Base-by-base conservation (phyloP, 1,140 invertebrate genomes). In the Batillaria attramentaria region DNA sequence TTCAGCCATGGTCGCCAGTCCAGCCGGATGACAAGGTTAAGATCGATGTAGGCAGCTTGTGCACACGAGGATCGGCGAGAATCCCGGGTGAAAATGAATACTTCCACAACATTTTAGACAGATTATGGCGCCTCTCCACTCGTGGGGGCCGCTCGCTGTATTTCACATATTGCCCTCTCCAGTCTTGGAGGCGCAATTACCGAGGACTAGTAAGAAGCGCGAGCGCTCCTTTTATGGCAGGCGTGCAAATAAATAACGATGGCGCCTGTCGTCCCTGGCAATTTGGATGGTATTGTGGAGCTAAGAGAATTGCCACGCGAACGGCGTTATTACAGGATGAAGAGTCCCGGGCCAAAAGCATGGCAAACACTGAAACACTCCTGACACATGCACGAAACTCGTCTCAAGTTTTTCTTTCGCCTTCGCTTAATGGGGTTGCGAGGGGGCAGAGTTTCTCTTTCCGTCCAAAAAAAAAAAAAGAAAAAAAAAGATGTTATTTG, bases 211-310 rank as follows among this genome's bases (percentile, higher is more conserved):
- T 28, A 60, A 60, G 57, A n/a, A 60, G 24, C 57, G 57, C 57
- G 24, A 60, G 31, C 57, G 24, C 57, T n/a, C 31, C 24, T 60
- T 60, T 24, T 28, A 60, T 60, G 20, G 57, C 5, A 28, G 24
- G 57, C 57, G 57, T n/a, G 57, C 8, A 60, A 60, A 60, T 60
- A 60, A 60, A 60, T 60, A 60, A 60, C 57, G 24, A 60, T 60
- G 24, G 57, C 24, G 57, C 5, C 6, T 60, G 57, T 28, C 57
- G 24, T 60, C 57, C 31, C 57, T 20, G 57, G 57, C 24, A 20
- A n/a, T 60, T 60, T 5, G 24, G 57, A 60, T 60, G 24, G 57
- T 60, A 60, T 60, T 28, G 57, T 24, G 31, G 57, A 24, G 57
- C 20, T 20, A 60, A n/a, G 57, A 60, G 31, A 60, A 60, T 60